Percentiles rank a stretch among this genome's conserved stretches.
phyloP scores from a whole-genome alignment of 92 coral and sea anemone species.

The Montipora capitata region DNA sequence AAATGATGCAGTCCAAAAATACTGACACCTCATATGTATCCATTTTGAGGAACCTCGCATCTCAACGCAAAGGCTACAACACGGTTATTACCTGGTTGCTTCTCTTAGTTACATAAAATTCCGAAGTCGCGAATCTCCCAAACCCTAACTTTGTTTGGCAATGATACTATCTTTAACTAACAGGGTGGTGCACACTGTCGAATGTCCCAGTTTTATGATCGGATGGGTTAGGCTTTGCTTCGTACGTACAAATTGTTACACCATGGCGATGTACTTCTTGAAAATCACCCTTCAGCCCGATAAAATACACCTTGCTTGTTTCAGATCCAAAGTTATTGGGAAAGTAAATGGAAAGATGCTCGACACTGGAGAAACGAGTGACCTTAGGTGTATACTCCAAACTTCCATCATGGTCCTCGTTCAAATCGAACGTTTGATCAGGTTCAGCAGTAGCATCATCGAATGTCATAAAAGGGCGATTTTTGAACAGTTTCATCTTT shows the following conservation, averaged over 20 bases:
- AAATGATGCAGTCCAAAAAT: no score
- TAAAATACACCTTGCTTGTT: slow-evolving; percentile 89
- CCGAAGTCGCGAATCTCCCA: no score
- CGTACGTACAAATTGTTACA: slow-evolving; percentile 96
- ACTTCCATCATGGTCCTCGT: slow-evolving; percentile 91
- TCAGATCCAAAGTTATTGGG: slow-evolving; percentile 98
- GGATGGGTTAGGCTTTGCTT: slow-evolving; percentile 96
- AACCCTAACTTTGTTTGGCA: background rate
- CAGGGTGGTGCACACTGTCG: slow-evolving; percentile 89
- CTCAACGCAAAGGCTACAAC: no score
- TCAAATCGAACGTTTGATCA: slow-evolving; percentile 93
- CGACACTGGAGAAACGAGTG: slow-evolving; percentile 94
- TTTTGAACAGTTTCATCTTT: slow-evolving; percentile 93
- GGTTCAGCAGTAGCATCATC: slow-evolving; percentile 92
- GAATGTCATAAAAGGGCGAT: slow-evolving; percentile 96
- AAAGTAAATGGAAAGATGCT: slow-evolving; percentile 92
- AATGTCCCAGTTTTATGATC: slow-evolving; percentile 93
- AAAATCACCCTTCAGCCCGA: slow-evolving; percentile 95
- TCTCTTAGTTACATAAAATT: no score
- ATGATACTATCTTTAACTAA: slow-evolving; percentile 26
- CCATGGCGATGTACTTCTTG: slow-evolving; percentile 94
- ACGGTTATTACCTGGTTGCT: no score
- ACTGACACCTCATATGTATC: no score
- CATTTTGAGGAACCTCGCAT: no score
- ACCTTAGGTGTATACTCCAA: slow-evolving; percentile 94